Conservation (phyloP, 2,888 invertebrate species). For the Hirtodrosophila cameraria region DNA sequence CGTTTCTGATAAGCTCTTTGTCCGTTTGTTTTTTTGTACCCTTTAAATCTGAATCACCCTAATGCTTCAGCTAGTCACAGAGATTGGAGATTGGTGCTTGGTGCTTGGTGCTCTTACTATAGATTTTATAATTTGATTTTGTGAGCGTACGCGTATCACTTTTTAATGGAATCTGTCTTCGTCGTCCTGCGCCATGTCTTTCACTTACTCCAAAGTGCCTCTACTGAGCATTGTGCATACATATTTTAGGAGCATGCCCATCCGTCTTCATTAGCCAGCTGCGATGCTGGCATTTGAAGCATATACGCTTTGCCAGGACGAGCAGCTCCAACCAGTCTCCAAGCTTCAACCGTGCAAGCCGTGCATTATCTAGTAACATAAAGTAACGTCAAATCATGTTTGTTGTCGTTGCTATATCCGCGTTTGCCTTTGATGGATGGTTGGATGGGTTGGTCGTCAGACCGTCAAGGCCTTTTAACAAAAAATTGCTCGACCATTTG, state of each 20-base stretch:
- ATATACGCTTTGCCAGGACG: background rate
- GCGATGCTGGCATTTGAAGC: conserved; percentile 21
- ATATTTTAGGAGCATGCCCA: conserved; percentile 64
- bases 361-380: conserved; percentile 40
- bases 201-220: conserved; percentile 48
- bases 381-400: conserved; percentile 53
- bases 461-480: conserved; percentile 4
- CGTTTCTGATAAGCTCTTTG: too few relatives aligned
- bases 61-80: conserved; percentile 4
- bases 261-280: conserved; percentile 68
- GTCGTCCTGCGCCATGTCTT: conserved; percentile 18
- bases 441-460: conserved; percentile 4
- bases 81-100: conserved; percentile 11
- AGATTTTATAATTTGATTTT: conserved; percentile 46
- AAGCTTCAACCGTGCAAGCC: conserved; percentile 30
- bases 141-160: conserved; percentile 12
- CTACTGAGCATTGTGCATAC: conserved; percentile 43
- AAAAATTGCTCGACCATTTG: conserved; percentile 29
- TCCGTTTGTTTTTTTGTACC: background rate
- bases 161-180: conserved; percentile 35
- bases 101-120: conserved; percentile 9
- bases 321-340: too few relatives aligned
- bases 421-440: conserved; percentile 51
- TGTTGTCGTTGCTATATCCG: conserved; percentile 25
- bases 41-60: too few relatives aligned